These are phyloP conservation scores for Orius insidiosus DNA, from an alignment of 1,140 invertebrate species.

Conservation along the genomic window DNA sequence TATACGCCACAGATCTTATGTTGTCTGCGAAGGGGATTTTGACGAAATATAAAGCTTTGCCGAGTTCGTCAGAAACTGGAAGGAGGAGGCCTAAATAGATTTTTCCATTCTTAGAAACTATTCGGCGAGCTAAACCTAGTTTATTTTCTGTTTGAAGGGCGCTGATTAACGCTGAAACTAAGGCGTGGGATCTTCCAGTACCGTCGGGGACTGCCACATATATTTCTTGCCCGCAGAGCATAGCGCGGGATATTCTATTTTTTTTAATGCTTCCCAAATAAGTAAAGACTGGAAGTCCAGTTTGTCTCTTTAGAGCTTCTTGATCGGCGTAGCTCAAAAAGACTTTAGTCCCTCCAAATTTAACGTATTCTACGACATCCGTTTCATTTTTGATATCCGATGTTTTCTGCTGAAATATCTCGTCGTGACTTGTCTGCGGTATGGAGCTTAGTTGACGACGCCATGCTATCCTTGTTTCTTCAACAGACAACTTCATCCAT, in stretches of 20 bases:
- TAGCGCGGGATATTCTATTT: conserved; percentile 1
- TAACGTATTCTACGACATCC: conserved; percentile 3
- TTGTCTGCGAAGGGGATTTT: conserved; percentile 12
- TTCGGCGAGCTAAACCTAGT: conserved; percentile 9
- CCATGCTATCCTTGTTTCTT: conserved; percentile 1
- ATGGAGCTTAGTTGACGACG: too few species aligned
- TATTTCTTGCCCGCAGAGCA: conserved; percentile 9
- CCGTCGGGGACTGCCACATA: conserved; percentile 7
- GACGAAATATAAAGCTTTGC: conserved; percentile 14
- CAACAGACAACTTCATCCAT: conserved; percentile 11
- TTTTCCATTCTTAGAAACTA: conserved; percentile 13
- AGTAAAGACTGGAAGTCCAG: conserved; percentile 8
- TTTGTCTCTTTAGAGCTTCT: conserved; percentile 9
- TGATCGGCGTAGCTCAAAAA: conserved; percentile 12
- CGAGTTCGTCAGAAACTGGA: conserved; percentile 15
- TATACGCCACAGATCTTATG: conserved; percentile 1
- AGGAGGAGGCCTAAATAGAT: conserved; percentile 4
- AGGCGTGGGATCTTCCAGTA: conserved; percentile 1
- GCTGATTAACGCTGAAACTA: conserved; percentile 11
- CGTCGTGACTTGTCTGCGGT: too few species aligned
- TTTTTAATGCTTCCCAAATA: conserved; percentile 8
- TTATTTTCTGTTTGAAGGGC: conserved; percentile 8
- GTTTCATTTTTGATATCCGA: neutral
- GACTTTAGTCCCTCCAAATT: conserved; percentile 10
- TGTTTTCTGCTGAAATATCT: too few species aligned